Percentiles rank a stretch among this genome's conserved stretches.
Conservation (phyloP, 2,797 vertebrate species). For the Danio kyathit region DNA sequence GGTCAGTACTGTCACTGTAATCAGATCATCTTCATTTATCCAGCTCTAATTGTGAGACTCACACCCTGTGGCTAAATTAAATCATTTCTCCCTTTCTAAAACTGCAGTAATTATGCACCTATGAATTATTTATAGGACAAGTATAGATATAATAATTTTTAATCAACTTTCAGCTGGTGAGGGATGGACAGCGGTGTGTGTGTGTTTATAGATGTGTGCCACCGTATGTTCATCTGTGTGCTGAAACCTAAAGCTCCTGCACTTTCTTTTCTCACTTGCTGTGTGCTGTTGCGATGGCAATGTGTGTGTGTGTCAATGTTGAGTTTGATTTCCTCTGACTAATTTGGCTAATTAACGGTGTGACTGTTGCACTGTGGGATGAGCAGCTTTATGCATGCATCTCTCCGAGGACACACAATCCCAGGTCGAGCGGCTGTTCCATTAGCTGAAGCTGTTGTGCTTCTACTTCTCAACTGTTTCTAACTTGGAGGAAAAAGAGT, state of each 20-base stretch:
- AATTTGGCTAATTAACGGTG: slow-evolving; percentile 68
- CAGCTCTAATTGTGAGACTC: slow-evolving; percentile 64
- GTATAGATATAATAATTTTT: slow-evolving; percentile 66
- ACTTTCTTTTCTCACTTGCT: slow-evolving; percentile 50
- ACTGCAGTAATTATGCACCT: slow-evolving; percentile 66
- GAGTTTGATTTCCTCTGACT: slow-evolving; percentile 62
- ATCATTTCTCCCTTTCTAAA: slow-evolving; percentile 61
- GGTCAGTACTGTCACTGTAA: slow-evolving; percentile 62
- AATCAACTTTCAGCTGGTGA: slow-evolving; percentile 61
- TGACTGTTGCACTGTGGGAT: slow-evolving; percentile 56
- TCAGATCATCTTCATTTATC: slow-evolving; percentile 64
- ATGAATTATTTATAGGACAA: slow-evolving; percentile 66
- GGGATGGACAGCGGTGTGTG: slow-evolving; percentile 51
- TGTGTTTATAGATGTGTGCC: slow-evolving; percentile 25
- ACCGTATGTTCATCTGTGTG: slow-evolving; percentile 34
- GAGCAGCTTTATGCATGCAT: slow-evolving; percentile 37
- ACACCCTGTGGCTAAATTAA: slow-evolving; percentile 65
- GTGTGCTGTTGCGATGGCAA: slow-evolving; percentile 57
- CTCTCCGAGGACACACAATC: slow-evolving; percentile 37
- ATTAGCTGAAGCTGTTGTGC: slow-evolving; percentile 19
- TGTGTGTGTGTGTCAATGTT: slow-evolving; percentile 41
- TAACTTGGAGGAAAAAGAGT: neutral
- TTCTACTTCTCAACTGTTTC: slow-evolving; percentile 17
- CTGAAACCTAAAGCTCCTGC: slow-evolving; percentile 47
- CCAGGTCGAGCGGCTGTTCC: slow-evolving; percentile 25